These are phyloP conservation scores for Pterocles gutturalis DNA, from an alignment of 2,113 vertebrate species.

Conservation along the genomic window DNA sequence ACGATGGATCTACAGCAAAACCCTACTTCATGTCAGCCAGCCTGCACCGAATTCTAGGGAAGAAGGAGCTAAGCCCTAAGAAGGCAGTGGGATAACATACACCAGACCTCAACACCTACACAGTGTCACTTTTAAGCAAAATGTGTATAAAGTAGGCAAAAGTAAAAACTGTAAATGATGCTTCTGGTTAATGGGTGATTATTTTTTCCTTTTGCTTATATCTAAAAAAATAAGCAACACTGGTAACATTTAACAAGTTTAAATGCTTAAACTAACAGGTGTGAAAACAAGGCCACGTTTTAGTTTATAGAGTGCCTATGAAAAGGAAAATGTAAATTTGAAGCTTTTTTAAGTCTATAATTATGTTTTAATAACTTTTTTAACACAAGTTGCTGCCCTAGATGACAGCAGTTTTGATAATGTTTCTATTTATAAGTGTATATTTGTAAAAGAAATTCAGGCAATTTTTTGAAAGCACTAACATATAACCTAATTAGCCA, in stretches of 20 bases:
- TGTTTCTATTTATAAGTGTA: constrained; percentile 79
- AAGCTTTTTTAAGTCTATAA: constrained; percentile 70
- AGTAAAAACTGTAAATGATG: constrained; percentile 63
- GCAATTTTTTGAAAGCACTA: constrained; percentile 78
- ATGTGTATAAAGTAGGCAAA: constrained; percentile 56
- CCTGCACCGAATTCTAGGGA: constrained; percentile 90
- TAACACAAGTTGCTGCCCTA: constrained; percentile 72
- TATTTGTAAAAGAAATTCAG: constrained; percentile 83
- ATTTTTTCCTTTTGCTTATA: constrained; percentile 55
- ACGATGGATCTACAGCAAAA: constrained; percentile 91
- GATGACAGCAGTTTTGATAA: constrained; percentile 73
- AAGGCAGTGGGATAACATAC: constrained; percentile 75
- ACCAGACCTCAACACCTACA: constrained; percentile 14
- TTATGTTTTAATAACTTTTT: constrained; percentile 79
- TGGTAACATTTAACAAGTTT: neutral
- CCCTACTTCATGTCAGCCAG: constrained; percentile 94
- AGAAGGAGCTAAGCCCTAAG: constrained; percentile 84
- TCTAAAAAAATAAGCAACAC: neutral
- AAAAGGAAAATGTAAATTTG: constrained; percentile 71
- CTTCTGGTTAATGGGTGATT: constrained; percentile 68
- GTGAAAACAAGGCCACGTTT: constrained; percentile 54
- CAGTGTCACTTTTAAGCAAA: constrained; percentile 58
- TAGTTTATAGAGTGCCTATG: constrained; percentile 73
- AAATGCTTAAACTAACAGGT: constrained; percentile 43
- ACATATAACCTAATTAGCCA: constrained; percentile 75